Base-by-base conservation (phyloP, 2,797 vertebrate genomes). In the Sebastes hopkinsi region DNA sequence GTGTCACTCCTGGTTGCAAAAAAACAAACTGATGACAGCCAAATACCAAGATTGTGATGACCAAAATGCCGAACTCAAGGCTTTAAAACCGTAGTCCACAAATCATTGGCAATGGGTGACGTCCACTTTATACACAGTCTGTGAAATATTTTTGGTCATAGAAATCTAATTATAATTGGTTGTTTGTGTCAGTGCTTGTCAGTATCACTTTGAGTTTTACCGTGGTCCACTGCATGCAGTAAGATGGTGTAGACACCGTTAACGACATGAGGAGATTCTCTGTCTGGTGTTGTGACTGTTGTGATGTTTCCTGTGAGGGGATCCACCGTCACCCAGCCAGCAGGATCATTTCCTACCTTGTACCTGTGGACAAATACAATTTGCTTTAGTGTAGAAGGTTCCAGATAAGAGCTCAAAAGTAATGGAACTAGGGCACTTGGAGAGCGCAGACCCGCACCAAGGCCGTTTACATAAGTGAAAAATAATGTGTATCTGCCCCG, bases 221-320 rank as follows among this genome's bases (percentile, higher is more conserved):
- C 95, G 8, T 90, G 30, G 36, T 95, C 95, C n/a, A 94, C 87
- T 16, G 93, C 95, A 30, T 89, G 68, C n/a, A 96, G 9, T 22
- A 86, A 59, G 52, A 94, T 14, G 2, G 78, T 90, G 83, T 95
- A 96, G 62, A 88, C 46, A 11, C 81, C 81, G 1, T 94, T 75
- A 5, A 76, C 75, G 4, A 95, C 94, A 80, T 92, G 69, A 36
- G 72, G 66, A 22, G 93, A 94, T 82, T 95, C 95, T 86, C 93
- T 92, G 84, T 96, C 94, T 0, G 85, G 71, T 7, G 27, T 20
- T 8, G 76, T 62, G 52, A 72, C 66, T 22, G 86, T 92, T 18
- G 87, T 94, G 75, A 96, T 86, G 61, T 90, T 36, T 2, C 95
- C 95, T 16, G 93, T 94, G 25, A 92, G 55, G 8, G 92, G 81